Conservation (phyloP, 2,797 vertebrate genomes). For the Gobio occitaniae region DNA sequence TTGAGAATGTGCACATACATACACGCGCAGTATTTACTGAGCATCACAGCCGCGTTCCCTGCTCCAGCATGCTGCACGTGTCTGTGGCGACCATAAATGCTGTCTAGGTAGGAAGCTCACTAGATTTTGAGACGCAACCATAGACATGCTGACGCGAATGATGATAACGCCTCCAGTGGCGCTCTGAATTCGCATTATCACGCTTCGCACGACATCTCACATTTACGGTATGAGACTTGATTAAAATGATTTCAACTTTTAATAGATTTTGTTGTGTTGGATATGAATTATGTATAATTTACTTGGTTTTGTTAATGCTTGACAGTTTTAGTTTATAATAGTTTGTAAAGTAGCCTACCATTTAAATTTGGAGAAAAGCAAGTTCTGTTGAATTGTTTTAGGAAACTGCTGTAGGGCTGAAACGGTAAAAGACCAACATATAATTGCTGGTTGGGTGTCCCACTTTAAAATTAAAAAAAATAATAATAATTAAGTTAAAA, state of each 20-base stretch:
- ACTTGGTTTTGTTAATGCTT: background rate
- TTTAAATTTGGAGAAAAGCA: background rate
- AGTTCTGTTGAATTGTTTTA: background rate
- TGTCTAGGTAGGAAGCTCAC: background rate
- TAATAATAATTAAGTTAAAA: background rate
- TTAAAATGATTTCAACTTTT: background rate
- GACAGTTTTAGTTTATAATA: background rate
- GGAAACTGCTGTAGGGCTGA: background rate
- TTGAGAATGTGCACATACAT: too few species aligned
- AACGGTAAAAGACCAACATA: background rate
- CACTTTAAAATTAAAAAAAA: background rate
- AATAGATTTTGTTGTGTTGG: background rate
- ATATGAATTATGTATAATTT: background rate
- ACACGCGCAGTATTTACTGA: background rate
- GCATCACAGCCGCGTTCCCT: background rate
- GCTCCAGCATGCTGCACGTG: background rate
- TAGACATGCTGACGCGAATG: too few species aligned
- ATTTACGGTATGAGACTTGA: constrained; percentile 1
- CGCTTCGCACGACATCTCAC: background rate
- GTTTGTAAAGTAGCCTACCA: background rate
- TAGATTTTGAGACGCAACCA: background rate
- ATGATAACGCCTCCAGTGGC: background rate
- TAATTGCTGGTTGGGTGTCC: background rate
- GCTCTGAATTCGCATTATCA: background rate
- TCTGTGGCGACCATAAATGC: background rate